Conservation (phyloP, 2,888 invertebrate genomes). For the Apamea monoglypha region DNA sequence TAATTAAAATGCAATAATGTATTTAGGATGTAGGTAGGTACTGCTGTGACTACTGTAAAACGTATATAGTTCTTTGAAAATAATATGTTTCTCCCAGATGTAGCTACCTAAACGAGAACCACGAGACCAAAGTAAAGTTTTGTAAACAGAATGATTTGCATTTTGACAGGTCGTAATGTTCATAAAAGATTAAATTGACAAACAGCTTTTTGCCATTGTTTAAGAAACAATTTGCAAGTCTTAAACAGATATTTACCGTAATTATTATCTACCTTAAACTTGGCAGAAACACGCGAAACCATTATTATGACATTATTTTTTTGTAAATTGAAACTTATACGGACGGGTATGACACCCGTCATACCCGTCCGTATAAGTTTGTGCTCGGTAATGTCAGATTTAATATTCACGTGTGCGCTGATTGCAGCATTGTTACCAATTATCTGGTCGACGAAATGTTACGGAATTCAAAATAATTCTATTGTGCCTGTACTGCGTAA, state of each 20-base stretch:
- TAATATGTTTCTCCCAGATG: not conserved
- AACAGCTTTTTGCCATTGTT: slow-evolving; percentile 3
- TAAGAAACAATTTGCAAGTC: slow-evolving; percentile 21
- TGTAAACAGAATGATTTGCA: slow-evolving; percentile 13
- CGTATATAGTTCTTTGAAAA: not conserved
- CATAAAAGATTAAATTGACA: slow-evolving; percentile 4
- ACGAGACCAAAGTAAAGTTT: not conserved
- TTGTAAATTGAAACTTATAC: slow-evolving; percentile 15
- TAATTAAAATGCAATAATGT: not conserved
- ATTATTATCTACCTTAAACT: not conserved
- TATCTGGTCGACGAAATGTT: slow-evolving; percentile 8
- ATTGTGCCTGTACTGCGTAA: not conserved
- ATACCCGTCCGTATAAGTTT: no score
- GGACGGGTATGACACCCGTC: not conserved
- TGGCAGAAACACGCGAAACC: slow-evolving; percentile 19
- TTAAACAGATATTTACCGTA: slow-evolving; percentile 22
- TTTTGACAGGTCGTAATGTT: not conserved
- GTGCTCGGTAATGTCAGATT: slow-evolving; percentile 9
- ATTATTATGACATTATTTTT: slow-evolving; percentile 31
- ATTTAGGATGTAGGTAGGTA: no score
- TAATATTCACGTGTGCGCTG: not conserved
- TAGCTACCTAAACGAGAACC: not conserved
- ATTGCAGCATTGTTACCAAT: slow-evolving; percentile 16
- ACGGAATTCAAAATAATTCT: not conserved
- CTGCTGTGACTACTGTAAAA: no score